These are phyloP conservation scores for Microcebus griseorufus DNA, from an alignment of 2,113 vertebrate species.

Conservation along the genomic window DNA sequence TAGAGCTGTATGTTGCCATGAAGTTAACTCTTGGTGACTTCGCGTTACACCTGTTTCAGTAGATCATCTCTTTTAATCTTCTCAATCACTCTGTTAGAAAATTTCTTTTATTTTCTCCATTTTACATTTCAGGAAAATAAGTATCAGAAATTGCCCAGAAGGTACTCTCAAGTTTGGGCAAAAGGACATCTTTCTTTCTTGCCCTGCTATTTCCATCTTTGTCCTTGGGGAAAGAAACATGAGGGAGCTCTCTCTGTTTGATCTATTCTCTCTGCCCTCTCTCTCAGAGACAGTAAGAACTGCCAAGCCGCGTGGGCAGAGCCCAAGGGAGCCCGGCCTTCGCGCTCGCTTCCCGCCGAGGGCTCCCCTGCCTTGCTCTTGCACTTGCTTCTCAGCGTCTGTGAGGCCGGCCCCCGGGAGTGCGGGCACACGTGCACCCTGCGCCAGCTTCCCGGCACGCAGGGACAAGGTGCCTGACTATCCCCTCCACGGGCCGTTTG, in stretches of 20 bases:
- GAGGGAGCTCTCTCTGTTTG: neutral
- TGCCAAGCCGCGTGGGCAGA: rapidly evolving
- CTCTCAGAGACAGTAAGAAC: rapidly evolving
- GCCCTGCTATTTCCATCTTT: neutral
- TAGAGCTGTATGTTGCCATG: neutral
- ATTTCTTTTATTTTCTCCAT: neutral
- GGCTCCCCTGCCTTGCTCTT: neutral
- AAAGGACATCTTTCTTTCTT: neutral
- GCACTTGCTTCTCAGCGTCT: neutral
- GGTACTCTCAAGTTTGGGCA: neutral
- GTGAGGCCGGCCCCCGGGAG: neutral
- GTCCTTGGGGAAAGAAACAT: neutral
- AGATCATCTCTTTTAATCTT: neutral
- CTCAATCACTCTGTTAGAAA: neutral
- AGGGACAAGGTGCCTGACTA: neutral
- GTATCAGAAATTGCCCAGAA: neutral
- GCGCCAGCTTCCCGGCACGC: rapidly evolving
- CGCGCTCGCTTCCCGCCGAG: rapidly evolving
- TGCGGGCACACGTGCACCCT: neutral
- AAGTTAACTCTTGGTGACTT: neutral
- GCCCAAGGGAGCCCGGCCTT: neutral
- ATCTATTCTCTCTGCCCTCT: neutral
- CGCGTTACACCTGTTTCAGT: neutral
- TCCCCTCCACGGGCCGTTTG: rapidly evolving
- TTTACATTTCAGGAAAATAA: neutral